phyloP scores from a whole-genome alignment of 2,797 vertebrate genomes.

The Trichosurus vulpecula region DNA sequence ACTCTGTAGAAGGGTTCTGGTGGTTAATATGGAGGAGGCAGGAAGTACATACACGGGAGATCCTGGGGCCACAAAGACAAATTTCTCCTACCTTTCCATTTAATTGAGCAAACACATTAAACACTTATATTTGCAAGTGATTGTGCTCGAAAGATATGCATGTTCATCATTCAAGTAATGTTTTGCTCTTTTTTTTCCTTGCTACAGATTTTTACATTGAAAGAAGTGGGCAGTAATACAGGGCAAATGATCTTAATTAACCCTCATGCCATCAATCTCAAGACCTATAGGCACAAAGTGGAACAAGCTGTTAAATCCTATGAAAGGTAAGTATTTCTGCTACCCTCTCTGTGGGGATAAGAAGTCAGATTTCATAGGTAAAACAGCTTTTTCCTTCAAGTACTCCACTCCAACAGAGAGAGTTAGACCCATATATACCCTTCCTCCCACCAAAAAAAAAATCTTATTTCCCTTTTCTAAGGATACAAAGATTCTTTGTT shows the following conservation, averaged over 20 bases:
- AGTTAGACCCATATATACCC: background rate
- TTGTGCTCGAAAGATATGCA: background rate
- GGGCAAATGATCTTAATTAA: conserved; percentile 84
- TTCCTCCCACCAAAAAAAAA: background rate
- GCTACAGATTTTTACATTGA: conserved; percentile 82
- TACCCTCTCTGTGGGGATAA: background rate
- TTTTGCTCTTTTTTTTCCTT: conserved; percentile 47
- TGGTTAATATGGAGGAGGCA: background rate
- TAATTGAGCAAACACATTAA: background rate
- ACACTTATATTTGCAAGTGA: background rate
- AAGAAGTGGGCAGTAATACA: conserved; percentile 78
- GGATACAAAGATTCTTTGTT: conserved; percentile 2
- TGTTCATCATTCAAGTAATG: conserved; percentile 32
- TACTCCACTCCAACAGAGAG: background rate
- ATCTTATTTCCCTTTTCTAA: conserved; percentile 23
- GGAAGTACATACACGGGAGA: background rate
- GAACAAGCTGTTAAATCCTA: conserved; percentile 84
- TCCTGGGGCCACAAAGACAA: background rate
- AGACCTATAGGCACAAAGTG: conserved; percentile 85
- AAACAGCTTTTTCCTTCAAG: background rate
- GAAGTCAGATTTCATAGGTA: background rate
- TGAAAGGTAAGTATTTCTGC: conserved; percentile 83
- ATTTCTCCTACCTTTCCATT: background rate
- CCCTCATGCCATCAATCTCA: conserved; percentile 86
- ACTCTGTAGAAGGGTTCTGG: background rate